A percentile compares a stretch with the other conserved stretches of the same genome.
Conservation (phyloP, 2,113 vertebrate genomes). For the Pardalotus punctatus region DNA sequence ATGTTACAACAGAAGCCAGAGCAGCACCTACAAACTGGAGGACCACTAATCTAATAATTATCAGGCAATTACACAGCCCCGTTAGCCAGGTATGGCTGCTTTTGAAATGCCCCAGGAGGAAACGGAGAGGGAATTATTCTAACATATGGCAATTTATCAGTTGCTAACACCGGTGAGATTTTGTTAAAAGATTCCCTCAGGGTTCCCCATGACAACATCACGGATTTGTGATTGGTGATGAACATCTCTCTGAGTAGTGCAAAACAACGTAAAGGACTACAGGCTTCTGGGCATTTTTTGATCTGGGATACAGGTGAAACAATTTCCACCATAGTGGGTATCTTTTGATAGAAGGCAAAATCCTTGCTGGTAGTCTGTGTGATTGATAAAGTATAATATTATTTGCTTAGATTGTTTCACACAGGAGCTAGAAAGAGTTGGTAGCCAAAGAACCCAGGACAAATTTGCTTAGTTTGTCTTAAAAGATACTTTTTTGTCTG, state of each 20-base stretch:
- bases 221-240: neutral
- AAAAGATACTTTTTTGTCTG: neutral
- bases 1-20: neutral
- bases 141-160: neutral
- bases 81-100: neutral
- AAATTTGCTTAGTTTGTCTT: neutral
- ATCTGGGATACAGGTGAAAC: neutral
- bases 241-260: neutral
- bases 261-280: neutral
- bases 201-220: neutral
- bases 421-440: neutral
- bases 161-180: neutral
- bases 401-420: neutral
- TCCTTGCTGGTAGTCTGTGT: neutral
- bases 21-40: neutral
- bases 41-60: neutral
- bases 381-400: neutral
- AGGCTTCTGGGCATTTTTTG: neutral
- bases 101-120: neutral
- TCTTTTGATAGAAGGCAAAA: neutral
- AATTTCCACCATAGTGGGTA: neutral
- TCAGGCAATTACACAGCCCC: neutral
- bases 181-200: constrained; percentile 7
- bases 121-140: neutral
- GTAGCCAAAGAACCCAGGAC: neutral